Evolutionary conservation across 2,888 invertebrate genomes (phyloP), one percentile per base, ranked within the genome.

Genomic region (Nomada goodeniana): DNA sequence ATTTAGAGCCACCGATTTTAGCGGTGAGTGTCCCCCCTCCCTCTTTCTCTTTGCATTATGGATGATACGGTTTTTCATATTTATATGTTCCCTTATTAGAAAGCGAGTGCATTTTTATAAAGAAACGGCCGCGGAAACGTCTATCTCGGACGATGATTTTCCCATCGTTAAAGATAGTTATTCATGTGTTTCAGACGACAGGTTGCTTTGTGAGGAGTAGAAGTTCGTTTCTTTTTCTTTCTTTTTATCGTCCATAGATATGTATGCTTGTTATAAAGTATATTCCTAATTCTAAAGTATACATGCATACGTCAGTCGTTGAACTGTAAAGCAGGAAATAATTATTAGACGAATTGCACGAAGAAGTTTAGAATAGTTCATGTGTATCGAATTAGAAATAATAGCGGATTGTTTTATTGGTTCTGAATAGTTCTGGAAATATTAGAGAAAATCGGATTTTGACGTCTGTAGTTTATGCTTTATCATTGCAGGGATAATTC

Each of bases 1-100:
- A 98, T 94, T 94, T 97, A 93, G 98, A 98, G 92, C 98, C 98
- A 57, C 96, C 98, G 10, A 96, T 98, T 88, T 94, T 98, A 86
- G 96, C 98, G 92, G 98, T 98, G 94, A 96, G 96, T 95, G 79
- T 23, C 10, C 47, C 15, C 47, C 15, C 23, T 95, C 76, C 29
- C n/a, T 15, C 15, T 0, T 47, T 64, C 15, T 26, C 50, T 57
- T 52, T 80, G 2, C 7, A 42, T 76, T 59, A 72, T 20, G 26
- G 23, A 63, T 47, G 5, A 53, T 61, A 53, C 23, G 23, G 47
- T n/a, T 18, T 68, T 53, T 68, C 44, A 64, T 44, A 52, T 44
- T 53, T 60, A 36, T 60, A 52, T 11, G 29, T 53, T 20, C 36
- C 15, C 18, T 61, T 61, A n/a, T 26, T 36, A 44, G 13, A 13